phyloP scores from a whole-genome alignment of 1,140 invertebrate genomes.

The Plodia interpunctella region DNA sequence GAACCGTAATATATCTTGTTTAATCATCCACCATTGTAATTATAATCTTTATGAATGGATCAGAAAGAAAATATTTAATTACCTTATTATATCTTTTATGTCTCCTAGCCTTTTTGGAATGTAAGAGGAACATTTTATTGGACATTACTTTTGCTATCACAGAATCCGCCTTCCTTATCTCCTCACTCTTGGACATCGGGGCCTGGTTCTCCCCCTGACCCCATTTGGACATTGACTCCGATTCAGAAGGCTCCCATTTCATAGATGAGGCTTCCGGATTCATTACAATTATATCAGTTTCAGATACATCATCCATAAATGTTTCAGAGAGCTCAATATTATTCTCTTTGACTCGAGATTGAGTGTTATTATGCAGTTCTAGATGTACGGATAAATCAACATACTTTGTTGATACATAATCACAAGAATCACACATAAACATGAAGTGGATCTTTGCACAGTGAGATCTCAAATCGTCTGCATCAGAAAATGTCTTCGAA shows the following conservation, averaged over 20 bases:
- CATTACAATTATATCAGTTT: conserved; percentile 21
- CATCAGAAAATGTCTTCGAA: conserved; percentile 40
- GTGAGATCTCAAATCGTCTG: conserved; percentile 43
- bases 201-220: conserved; percentile 13
- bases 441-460: conserved; percentile 45
- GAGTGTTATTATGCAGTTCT: conserved; percentile 19
- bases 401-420: conserved; percentile 34
- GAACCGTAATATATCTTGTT: too few relatives aligned
- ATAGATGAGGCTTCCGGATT: neutral
- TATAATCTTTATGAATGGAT: too few relatives aligned
- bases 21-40: too few relatives aligned
- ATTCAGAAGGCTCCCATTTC: neutral
- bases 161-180: conserved; percentile 35
- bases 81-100: conserved; percentile 52
- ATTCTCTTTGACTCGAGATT: neutral
- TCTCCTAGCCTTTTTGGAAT: conserved; percentile 32
- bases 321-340: conserved; percentile 14
- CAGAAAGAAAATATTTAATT: conserved; percentile 11
- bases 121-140: conserved; percentile 45
- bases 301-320: conserved; percentile 19
- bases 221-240: conserved; percentile 8
- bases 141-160: conserved; percentile 56
- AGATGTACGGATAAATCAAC: conserved; percentile 34
- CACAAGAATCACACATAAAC: conserved; percentile 50
- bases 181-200: conserved; percentile 16